Evolutionary conservation across 2,797 vertebrate genomes (phyloP).

Genomic region (Mareca strepera): DNA sequence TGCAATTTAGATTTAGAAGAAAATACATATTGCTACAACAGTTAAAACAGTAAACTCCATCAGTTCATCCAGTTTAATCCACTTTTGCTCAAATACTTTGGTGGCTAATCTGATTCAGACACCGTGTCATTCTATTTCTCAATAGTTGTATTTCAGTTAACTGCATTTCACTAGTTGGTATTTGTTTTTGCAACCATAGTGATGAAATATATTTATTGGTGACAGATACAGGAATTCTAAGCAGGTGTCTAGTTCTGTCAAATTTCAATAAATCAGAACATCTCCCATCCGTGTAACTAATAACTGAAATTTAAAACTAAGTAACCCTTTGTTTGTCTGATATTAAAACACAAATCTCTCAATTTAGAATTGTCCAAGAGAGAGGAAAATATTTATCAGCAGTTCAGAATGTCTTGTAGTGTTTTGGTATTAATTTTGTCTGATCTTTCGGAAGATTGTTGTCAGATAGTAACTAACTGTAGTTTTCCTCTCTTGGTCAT

Average conservation of each 20-base stretch:
- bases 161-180: slow-evolving; percentile 22
- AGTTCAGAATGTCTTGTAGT: background rate
- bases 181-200: slow-evolving; percentile 44
- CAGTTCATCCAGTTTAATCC: slow-evolving; percentile 36
- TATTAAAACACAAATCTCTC: background rate
- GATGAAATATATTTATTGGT: slow-evolving; percentile 42
- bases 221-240: background rate
- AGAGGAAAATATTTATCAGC: background rate
- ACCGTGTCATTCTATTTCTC: slow-evolving; percentile 51
- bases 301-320: background rate
- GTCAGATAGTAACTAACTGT: background rate
- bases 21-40: background rate
- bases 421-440: background rate
- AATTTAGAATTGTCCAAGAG: background rate
- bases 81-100: slow-evolving; percentile 7
- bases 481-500: background rate
- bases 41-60: background rate
- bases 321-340: background rate
- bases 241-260: slow-evolving; percentile 48
- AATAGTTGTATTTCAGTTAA: slow-evolving; percentile 39
- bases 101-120: slow-evolving; percentile 36
- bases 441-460: background rate
- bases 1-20: slow-evolving; percentile 14
- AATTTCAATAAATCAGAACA: background rate
- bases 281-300: background rate